Base-by-base conservation (phyloP, 2,888 invertebrate species). In the Xylophagus ater region DNA sequence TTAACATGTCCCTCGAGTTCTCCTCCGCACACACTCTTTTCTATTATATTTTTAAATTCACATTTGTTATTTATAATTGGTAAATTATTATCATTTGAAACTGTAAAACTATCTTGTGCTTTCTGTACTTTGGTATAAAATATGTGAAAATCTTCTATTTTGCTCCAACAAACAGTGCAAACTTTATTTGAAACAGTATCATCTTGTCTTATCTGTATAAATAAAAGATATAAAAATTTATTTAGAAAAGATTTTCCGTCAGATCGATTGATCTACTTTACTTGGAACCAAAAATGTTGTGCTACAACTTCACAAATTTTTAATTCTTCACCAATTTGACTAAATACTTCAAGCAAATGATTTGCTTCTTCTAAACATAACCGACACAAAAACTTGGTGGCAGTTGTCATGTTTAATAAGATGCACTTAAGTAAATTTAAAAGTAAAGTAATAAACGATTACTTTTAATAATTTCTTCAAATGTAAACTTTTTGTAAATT, bases 131-230 rank as follows among this genome's bases (percentile, higher is more conserved):
- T 36, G 3, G 21, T 12, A 14, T 40, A 42, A 8, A 42, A 40
- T 10, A 34, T 24, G 17, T 44, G 44, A 23, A 44, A 44, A 12
- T 38, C 39, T 5, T 21, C 20, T 7, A 37, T 23, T 24, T 44
- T 44, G 8, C 30, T 34, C 44, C 44, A 44, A 10, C 44, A 44
- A 14, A n/a, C 17, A 7, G 37, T 40, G 17, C 44, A 44, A 13
- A 44, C 26, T 36, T 40, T 44, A 24, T 24, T 41, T 2, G 44
- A 44, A 9, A 44, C 33, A 1, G 25, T 26, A 21, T 44, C 44
- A 18, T 44, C 26, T 19, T 37, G 21, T 14, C 25, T 36, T 19
- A 44, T 25, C 44, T 44, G 25, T 4, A 41, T 18, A 15, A 9
- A n/a, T n/a, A n/a, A n/a, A n/a, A n/a, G n/a, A n/a, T n/a, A n/a